Base-by-base conservation (phyloP, 2,797 vertebrate genomes). In the Tenualosa thibaudeaui region DNA sequence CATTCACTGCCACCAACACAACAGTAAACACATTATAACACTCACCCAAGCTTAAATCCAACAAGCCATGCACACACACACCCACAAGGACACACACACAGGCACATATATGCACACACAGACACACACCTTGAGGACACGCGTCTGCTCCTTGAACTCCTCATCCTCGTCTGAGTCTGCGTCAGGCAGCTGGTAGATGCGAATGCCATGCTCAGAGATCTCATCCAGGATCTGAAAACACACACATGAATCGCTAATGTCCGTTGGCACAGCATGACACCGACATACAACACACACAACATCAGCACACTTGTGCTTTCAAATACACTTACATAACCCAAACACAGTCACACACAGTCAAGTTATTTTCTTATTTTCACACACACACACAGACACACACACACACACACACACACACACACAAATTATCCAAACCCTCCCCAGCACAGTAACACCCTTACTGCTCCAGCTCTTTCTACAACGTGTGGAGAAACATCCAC, bases 161-260 rank as follows among this genome's bases (percentile, higher is more conserved):
- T 96, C 96, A 7, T 97, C 96, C 90, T 97, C 97, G 10, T 97
- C 96, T 1, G 97, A 98, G 91, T 97, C 97, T 0, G 96, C 97
- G 19, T 98, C 97, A 0, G 97, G 97, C n/a, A 98, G 95, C 92
- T 98, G 97, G 91, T 98, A 98, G 88, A 97, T 97, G 82, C 93
- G 94, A 89, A 98, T 98, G 58, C 97, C 96, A 0, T 98, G 97
- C 86, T 98, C 97, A 12, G 94, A 96, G 81, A 98, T 98, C 93
- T 98, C 97, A 86, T 98, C 97, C 90, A 98, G 92, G 91, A 98
- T 94, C 97, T 98, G 84, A 78, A 31, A 13, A 53, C 9, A 86
- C 84, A 87, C 3, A 54, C 78, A 49, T 3, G 86, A 68, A 86
- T 81, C 26, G 62, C 37, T 46, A 5, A 46, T 9, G 19, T 22